Evolutionary conservation across 2,113 vertebrate species (phyloP), one percentile per base, ranked within the genome.

Genomic region (Sula dactylatra): DNA sequence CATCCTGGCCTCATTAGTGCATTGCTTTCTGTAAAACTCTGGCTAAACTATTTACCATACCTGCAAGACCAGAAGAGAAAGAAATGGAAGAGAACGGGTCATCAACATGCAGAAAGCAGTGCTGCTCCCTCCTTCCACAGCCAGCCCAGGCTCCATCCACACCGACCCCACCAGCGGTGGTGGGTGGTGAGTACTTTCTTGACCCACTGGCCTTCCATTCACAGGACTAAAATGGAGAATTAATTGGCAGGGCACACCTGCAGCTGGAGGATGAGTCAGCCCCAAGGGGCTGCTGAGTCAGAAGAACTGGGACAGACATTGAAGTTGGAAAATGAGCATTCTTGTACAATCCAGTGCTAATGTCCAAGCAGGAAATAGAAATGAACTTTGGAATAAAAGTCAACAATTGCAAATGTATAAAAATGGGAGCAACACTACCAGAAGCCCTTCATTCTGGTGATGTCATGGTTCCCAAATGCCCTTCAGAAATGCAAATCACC

Each of bases 331-430:
- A 97, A 94, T 92, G 85, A 94, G 80, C 42, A 31, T 96, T 95
- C 92, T 88, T 88, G 77, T 95, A 95, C 89, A 86, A 97, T 83
- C 87, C 71, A 71, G 85, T 34, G 73, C 91, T 97, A 87, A 97
- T 94, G 96, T 96, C 95, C 97, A 58, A 70, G 93, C 91, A 95
- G 95, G 92, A 97, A 97, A 97, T 95, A 97, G 96, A 96, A 97
- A 95, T 88, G 62, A 94, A 91, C 94, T 97, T 95, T 79, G 70
- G 70, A 95, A 85, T 66, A 96, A 64, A 92, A 96, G 90, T 94
- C 92, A 95, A 94, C 90, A 94, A 94, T 64, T 81, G 66, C 67
- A 91, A 95, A 89, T 88, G 92, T 95, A 72, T 88, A 83, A 95
- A 95, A 95, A 93, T 79, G 80, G 89, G 86, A 94, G 74, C 82